Base-by-base conservation (phyloP, 2,113 vertebrate genomes). In the Pseudorhombus dupliciocellatus region DNA sequence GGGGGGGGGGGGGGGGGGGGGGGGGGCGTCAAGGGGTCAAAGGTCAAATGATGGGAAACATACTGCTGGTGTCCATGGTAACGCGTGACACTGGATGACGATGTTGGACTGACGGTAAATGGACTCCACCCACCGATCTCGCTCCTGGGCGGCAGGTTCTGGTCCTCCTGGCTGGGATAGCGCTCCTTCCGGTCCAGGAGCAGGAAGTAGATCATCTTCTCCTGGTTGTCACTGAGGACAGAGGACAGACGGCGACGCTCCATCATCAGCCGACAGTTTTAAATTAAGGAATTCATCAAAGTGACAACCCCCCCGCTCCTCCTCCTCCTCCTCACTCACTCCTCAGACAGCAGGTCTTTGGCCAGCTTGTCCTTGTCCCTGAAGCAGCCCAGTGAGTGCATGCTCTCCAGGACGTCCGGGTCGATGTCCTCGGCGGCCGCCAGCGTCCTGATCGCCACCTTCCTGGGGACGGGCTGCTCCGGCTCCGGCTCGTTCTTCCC, bases 121-220 rank as follows among this genome's bases (percentile, higher is more conserved):
- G 34, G 34, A 37, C 34, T 12, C 0, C 9, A 37, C 98, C 97
- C 87, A 99, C 98, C 98, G 76, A 97, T 96, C 87, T 99, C 98
- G 7, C 96, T 98, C 84, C 97, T 94, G 75, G 97, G 98, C 5
- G 98, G 98, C 28, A 99, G 95, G 87, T 99, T 97, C 92, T 99
- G 97, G 78, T 99, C 98, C 83, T 99, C 97, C 7, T 99, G 97
- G 87, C 97, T 99, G 16, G 98, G 98, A 86, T 99, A 99, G 76
- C 98, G 92, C 85, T 99, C 98, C 79, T 99, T 99, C 69, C 98
- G 96, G 86, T 99, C 98, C 88, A 99, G 92, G 48, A 99, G 93
- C 55, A 99, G 95, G 89, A 98, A 99, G 83, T 99, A 99, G 83
- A 99, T 99, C 97, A 98, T 99, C 93, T 99, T 99, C 90, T 99